These are phyloP conservation scores for Plectrocnemia conspersa DNA, from an alignment of 1,140 invertebrate genomes.

Conservation along the genomic window DNA sequence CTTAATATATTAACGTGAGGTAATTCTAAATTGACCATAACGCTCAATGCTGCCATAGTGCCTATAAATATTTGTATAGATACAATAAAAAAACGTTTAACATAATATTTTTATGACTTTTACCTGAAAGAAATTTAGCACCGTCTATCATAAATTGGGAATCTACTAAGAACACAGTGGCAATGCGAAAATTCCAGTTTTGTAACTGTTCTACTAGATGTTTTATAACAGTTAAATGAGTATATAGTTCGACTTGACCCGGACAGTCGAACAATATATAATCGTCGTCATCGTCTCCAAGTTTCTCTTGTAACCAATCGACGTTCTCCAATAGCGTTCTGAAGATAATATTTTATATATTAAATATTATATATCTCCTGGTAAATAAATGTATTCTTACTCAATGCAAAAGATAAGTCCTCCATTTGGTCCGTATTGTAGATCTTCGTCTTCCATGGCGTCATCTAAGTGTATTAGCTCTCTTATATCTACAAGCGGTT, in stretches of 20 bases:
- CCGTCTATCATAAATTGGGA: slow-evolving; percentile 96
- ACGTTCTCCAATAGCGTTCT: slow-evolving; percentile 86
- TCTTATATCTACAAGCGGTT: slow-evolving; percentile 81
- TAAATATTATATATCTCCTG: not conserved
- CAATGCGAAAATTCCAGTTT: slow-evolving; percentile 85
- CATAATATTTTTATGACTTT: not conserved
- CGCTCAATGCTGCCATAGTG: slow-evolving; percentile 88
- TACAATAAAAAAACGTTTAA: not conserved
- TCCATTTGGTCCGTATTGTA: slow-evolving; percentile 97
- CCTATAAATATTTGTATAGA: slow-evolving; percentile 49
- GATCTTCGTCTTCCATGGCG: slow-evolving; percentile 92
- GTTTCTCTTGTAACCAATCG: slow-evolving; percentile 84
- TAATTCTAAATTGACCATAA: slow-evolving; percentile 94
- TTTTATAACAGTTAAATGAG: slow-evolving; percentile 87
- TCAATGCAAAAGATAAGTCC: slow-evolving; percentile 96
- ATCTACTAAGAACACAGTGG: slow-evolving; percentile 90
- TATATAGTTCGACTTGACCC: slow-evolving; percentile 98
- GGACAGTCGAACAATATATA: slow-evolving; percentile 99
- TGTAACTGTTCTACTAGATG: slow-evolving; percentile 78
- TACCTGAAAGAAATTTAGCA: slow-evolving; percentile 85
- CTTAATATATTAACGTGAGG: slow-evolving; percentile 92
- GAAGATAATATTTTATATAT: slow-evolving; percentile 8
- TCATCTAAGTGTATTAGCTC: slow-evolving; percentile 94
- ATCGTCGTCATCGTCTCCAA: slow-evolving; percentile 77
- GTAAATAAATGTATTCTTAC: no score